These are phyloP conservation scores for Semnornis frantzii DNA, from an alignment of 2,113 vertebrate genomes.

Conservation along the genomic window DNA sequence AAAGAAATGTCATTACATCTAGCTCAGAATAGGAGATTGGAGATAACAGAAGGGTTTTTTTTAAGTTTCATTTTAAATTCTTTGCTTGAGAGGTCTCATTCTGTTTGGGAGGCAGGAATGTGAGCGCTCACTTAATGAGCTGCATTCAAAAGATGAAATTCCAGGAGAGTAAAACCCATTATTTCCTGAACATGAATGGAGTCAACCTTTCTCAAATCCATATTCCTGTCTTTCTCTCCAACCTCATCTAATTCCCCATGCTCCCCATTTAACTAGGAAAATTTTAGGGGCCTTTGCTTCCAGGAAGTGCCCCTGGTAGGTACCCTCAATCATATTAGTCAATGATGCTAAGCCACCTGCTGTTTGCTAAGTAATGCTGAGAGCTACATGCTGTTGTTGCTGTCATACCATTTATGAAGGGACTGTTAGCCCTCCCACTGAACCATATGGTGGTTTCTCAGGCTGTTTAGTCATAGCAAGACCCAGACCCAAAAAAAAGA, in stretches of 20 bases:
- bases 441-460: constrained; percentile 16
- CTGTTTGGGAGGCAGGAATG: constrained; percentile 26
- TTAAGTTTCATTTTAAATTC: constrained; percentile 29
- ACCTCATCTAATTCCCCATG: neutral
- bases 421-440: neutral
- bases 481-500: neutral
- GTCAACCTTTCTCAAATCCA: neutral
- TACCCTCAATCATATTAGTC: neutral
- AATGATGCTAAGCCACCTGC: neutral
- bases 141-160: constrained; percentile 40
- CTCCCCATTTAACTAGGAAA: neutral
- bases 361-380: neutral
- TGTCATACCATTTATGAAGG: constrained; percentile 8
- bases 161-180: constrained; percentile 4
- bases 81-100: constrained; percentile 46
- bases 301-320: neutral
- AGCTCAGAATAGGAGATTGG: constrained; percentile 13
- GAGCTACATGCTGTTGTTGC: neutral
- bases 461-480: neutral
- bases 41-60: neutral
- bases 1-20: constrained; percentile 10
- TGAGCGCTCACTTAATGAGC: constrained; percentile 14
- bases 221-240: neutral
- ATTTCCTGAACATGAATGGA: constrained; percentile 14
- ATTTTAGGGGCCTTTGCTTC: neutral